These are phyloP conservation scores for Epinephelus coioides DNA, from an alignment of 2,797 vertebrate species.

Conservation along the genomic window DNA sequence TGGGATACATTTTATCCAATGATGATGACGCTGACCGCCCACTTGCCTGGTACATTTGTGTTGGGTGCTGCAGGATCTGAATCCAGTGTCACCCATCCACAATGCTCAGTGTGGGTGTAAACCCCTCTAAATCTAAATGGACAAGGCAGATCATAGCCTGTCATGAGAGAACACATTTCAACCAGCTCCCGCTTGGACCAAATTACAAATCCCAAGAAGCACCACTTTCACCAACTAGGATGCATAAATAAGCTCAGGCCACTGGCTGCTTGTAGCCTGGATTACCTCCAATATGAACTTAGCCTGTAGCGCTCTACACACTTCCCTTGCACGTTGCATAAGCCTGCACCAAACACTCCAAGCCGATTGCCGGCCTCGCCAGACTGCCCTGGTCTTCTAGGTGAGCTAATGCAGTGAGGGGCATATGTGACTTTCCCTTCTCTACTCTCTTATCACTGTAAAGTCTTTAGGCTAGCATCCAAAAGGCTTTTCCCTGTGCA, in stretches of 20 bases:
- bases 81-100: conserved; percentile 2
- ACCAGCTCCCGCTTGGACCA: conserved; percentile 39
- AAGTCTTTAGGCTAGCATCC: conserved; percentile 84
- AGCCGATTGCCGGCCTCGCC: conserved; percentile 64
- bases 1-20: background rate
- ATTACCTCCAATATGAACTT: conserved; percentile 68
- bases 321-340: conserved; percentile 59
- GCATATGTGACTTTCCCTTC: conserved; percentile 67
- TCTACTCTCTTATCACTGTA: conserved; percentile 78
- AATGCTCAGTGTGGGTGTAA: conserved; percentile 15
- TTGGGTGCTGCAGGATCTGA: background rate
- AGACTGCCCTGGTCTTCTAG: conserved; percentile 66
- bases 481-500: conserved; percentile 83
- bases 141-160: conserved; percentile 22
- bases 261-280: conserved; percentile 56
- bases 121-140: conserved; percentile 38
- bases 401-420: conserved; percentile 69
- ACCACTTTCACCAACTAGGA: conserved; percentile 62
- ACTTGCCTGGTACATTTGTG: background rate
- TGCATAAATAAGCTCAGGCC: conserved; percentile 57
- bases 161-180: conserved; percentile 22
- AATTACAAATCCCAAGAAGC: conserved; percentile 54
- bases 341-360: conserved; percentile 65
- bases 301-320: conserved; percentile 51
- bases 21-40: background rate